These are phyloP conservation scores for Rhinogobio ventralis DNA, from an alignment of 2,797 vertebrate species.

Conservation along the genomic window DNA sequence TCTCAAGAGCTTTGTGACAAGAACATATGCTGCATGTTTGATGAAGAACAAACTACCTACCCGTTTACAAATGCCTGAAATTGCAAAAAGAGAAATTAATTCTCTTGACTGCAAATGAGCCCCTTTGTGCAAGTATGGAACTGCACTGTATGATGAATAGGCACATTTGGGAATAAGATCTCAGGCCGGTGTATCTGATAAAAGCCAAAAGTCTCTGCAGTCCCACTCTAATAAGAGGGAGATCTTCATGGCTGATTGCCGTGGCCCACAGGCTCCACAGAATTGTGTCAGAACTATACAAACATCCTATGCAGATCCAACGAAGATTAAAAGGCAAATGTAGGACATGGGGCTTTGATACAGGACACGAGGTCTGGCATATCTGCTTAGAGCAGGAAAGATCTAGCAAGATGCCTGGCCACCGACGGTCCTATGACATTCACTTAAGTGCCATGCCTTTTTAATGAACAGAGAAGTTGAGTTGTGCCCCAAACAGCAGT, in stretches of 20 bases:
- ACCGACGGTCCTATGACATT: background rate
- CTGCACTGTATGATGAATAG: background rate
- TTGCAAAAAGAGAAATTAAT: background rate
- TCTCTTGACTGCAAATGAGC: conserved; percentile 7
- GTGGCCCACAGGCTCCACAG: background rate
- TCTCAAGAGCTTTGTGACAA: background rate
- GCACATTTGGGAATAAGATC: conserved; percentile 34
- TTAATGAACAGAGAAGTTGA: conserved; percentile 15
- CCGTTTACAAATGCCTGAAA: conserved; percentile 3
- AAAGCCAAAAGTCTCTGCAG: conserved; percentile 17
- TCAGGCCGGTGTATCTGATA: conserved; percentile 33
- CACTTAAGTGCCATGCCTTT: conserved; percentile 28
- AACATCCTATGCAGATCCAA: conserved; percentile 13
- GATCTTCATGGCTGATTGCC: conserved; percentile 42
- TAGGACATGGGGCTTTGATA: conserved; percentile 5
- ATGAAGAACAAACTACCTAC: background rate
- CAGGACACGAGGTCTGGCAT: background rate
- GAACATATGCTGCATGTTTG: background rate
- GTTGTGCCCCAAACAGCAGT: background rate
- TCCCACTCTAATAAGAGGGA: conserved; percentile 42
- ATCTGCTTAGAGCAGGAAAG: conserved; percentile 22
- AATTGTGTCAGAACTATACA: conserved; percentile 30
- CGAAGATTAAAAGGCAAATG: conserved; percentile 27
- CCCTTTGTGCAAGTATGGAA: conserved; percentile 8
- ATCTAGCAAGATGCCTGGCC: conserved; percentile 1